A percentile compares a stretch with the other conserved stretches of the same genome.
phyloP scores from a whole-genome alignment of 2,888 invertebrate genomes.

The Pherbina coryleti region DNA sequence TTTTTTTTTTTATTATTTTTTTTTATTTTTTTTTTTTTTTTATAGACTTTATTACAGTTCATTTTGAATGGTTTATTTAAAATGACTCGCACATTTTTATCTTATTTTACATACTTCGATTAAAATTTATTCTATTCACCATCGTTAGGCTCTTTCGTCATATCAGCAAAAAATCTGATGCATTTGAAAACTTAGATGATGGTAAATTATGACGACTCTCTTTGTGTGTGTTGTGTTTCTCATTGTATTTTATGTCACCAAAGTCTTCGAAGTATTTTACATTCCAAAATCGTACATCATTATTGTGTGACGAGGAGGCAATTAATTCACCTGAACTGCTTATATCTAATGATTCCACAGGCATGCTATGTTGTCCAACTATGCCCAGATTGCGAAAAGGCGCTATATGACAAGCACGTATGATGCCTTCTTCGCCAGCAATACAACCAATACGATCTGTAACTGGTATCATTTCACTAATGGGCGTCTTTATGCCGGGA shows the following conservation, averaged over 20 bases:
- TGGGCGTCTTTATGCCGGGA: constrained; percentile 82
- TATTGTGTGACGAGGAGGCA: constrained; percentile 88
- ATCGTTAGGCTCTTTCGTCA: constrained; percentile 68
- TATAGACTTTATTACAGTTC: constrained; percentile 71
- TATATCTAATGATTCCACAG: constrained; percentile 87
- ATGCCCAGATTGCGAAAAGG: constrained; percentile 89
- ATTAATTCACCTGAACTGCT: constrained; percentile 83
- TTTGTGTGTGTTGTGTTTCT: constrained; percentile 78
- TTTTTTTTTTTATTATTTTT: too few species aligned
- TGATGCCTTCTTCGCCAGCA: constrained; percentile 90
- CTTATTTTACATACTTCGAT: not conserved
- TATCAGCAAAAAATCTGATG: constrained; percentile 87
- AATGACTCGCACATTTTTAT: not conserved
- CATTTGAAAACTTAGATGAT: constrained; percentile 83
- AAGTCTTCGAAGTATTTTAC: constrained; percentile 87
- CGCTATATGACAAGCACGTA: constrained; percentile 88
- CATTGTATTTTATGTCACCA: constrained; percentile 74
- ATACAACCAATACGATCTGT: constrained; percentile 89
- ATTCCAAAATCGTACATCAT: constrained; percentile 93
- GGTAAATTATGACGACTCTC: constrained; percentile 83
- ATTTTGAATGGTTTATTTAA: too few species aligned
- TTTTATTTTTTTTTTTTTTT: too few species aligned
- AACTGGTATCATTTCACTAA: constrained; percentile 87
- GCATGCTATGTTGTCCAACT: constrained; percentile 87
- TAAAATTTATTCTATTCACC: constrained; percentile 41